These are phyloP conservation scores for Drosophila melanica DNA, from an alignment of 1,140 invertebrate genomes.

Conservation along the genomic window DNA sequence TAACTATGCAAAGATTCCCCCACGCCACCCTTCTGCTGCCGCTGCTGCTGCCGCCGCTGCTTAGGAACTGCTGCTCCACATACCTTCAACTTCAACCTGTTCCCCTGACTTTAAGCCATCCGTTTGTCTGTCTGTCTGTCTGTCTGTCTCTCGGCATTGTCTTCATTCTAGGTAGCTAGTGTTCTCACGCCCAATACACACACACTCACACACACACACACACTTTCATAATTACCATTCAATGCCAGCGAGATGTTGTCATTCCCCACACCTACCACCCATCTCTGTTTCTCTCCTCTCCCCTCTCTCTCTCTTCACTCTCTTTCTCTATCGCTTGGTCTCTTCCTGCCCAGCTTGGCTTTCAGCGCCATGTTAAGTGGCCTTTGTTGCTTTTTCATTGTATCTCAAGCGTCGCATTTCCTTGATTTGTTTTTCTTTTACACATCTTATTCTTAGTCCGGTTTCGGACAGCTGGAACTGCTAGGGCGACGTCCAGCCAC, in stretches of 20 bases:
- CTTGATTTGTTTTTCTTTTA: constrained; percentile 45
- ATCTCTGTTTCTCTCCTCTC: not conserved
- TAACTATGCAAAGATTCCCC: constrained; percentile 22
- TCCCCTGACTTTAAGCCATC: constrained; percentile 24
- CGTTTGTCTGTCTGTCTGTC: not conserved
- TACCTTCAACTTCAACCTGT: constrained; percentile 47
- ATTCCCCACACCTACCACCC: not conserved
- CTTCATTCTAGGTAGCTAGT: constrained; percentile 3
- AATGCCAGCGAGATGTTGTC: constrained; percentile 42
- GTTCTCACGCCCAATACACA: constrained; percentile 76
- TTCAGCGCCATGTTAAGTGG: constrained; percentile 43
- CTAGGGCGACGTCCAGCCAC: constrained; percentile 46
- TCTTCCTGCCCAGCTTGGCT: constrained; percentile 3
- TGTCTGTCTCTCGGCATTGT: constrained; percentile 2
- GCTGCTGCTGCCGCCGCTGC: not conserved
- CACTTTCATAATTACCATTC: constrained; percentile 59
- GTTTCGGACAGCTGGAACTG: constrained; percentile 13
- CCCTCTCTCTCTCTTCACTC: not conserved
- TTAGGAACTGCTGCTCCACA: constrained; percentile 25
- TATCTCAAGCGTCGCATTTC: constrained; percentile 45
- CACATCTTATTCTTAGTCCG: constrained; percentile 22
- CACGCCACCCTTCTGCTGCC: not conserved
- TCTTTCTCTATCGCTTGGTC: not conserved
- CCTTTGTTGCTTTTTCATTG: constrained; percentile 30
- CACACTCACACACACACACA: constrained; percentile 55